Evolutionary conservation across 2,888 invertebrate species (phyloP).

Genomic region (Mesodorylaimus sp.): DNA sequence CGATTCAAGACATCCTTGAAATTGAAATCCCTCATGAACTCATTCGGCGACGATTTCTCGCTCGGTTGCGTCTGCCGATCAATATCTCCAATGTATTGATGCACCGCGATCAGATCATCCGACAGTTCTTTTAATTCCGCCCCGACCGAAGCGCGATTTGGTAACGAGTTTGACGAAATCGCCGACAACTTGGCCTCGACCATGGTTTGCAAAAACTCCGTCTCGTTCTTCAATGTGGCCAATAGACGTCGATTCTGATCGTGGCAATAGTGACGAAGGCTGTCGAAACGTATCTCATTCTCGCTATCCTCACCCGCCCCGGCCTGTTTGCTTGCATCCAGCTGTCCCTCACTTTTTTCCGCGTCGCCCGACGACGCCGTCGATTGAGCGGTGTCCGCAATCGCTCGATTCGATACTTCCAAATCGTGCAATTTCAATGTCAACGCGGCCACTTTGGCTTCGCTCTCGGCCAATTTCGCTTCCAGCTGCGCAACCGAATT

Average conservation of each 20-base stretch:
- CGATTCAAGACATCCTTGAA: background rate
- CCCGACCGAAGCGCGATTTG: background rate
- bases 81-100: background rate
- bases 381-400: background rate
- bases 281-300: background rate
- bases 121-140: background rate
- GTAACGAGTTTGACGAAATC: too few species aligned
- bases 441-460: background rate
- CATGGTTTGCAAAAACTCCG: background rate
- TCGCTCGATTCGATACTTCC: background rate
- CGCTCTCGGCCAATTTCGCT: conserved; percentile 1
- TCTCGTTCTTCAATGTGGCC: background rate
- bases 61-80: background rate
- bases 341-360: background rate
- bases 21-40: background rate
- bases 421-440: background rate
- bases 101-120: background rate
- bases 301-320: background rate
- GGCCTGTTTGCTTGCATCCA: background rate
- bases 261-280: background rate
- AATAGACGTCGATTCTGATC: background rate
- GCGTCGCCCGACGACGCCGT: background rate
- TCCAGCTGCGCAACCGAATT: background rate
- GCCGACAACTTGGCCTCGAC: background rate
- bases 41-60: background rate